Evolutionary conservation across 2,888 invertebrate species (phyloP), one percentile per base, ranked within the genome.

Genomic region (Parnassius glacialis): DNA sequence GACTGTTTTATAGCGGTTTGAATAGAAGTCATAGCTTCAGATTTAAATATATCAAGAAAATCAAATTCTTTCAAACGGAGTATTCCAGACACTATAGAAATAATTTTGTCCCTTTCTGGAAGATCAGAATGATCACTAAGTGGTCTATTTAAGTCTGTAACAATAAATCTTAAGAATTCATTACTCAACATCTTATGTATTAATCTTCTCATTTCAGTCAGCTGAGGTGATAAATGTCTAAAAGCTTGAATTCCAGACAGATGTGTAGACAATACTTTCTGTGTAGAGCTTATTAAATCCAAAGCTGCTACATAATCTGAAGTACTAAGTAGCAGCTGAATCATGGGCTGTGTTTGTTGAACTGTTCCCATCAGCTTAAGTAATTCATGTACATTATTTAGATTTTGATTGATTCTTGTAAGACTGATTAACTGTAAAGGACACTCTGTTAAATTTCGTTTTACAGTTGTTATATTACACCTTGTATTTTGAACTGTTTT

Each of bases 271-370:
- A 99, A 92, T 61, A 99, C 97, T 84, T 98, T 98, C 86, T 99
- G 98, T 2, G 99, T 98, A 3, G 98, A 98, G 69, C 97, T 95
- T 71, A 99, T 99, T 65, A 99, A 93, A 88, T 99, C 99, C 65
- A 99, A 92, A 1, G 99, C 99, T 50, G 97, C 98, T 47, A 98
- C 98, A 92, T 98, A 99, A 86, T 99, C 99, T 66, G 97, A 97
- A 10, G 97, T 97, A 66, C 98, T 97, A 52, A 99, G 92, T 56
- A 99, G 91, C 61, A 98, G 92, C 83, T 99, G 99, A 75, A 99
- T 96, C 85, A 98, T 99, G 1, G 98, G 97, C 83, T 99, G 99
- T 16, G 99, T 99, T 91, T 99, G 99, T 83, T 98, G 96, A 10
- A 99, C 98, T 3, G 98, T 98, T 9, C 96, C 95, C 95, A 99